A percentile compares a stretch with the other conserved stretches of the same genome.
phyloP scores from a whole-genome alignment of 1,140 invertebrate genomes.

The Drosophila elegans region DNA sequence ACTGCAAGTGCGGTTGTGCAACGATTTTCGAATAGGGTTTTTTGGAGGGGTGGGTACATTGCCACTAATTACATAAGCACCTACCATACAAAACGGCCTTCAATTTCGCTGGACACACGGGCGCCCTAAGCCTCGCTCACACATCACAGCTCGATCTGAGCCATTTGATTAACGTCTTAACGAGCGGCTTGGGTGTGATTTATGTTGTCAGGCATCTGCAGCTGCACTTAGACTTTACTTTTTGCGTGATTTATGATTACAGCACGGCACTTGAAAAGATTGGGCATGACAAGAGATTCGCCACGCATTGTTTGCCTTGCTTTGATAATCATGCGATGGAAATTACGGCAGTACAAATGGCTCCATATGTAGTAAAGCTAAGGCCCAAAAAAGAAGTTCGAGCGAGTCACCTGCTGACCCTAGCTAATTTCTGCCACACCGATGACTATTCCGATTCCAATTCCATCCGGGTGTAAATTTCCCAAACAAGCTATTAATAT shows the following conservation, averaged over 20 bases:
- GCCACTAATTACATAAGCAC: constrained; percentile 79
- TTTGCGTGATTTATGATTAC: constrained; percentile 78
- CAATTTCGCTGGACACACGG: constrained; percentile 59
- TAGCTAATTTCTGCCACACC: constrained; percentile 40
- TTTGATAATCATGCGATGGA: constrained; percentile 49
- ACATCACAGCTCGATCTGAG: constrained; percentile 45
- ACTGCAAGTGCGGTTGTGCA: constrained; percentile 50
- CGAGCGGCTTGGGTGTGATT: constrained; percentile 72
- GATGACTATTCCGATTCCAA: constrained; percentile 17
- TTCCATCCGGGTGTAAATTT: constrained; percentile 77
- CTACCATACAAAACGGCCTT: constrained; percentile 47
- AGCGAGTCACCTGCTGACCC: constrained; percentile 40
- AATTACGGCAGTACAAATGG: constrained; percentile 28
- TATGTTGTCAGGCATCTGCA: constrained; percentile 61
- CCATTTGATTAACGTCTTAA: constrained; percentile 80
- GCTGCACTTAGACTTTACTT: constrained; percentile 51
- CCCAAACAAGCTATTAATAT: constrained; percentile 72
- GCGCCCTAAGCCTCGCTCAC: constrained; percentile 39
- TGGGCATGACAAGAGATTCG: constrained; percentile 75
- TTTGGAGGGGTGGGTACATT: constrained; percentile 19
- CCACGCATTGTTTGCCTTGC: constrained; percentile 66
- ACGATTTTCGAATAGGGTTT: constrained; percentile 50
- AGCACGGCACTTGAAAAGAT: constrained; percentile 55
- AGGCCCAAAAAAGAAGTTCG: constrained; percentile 40
- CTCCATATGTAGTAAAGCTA: background rate